A percentile compares a stretch with the other conserved stretches of the same genome.
Conservation (phyloP, 2,797 vertebrate species). For the Hyperoplus lanceolatus region DNA sequence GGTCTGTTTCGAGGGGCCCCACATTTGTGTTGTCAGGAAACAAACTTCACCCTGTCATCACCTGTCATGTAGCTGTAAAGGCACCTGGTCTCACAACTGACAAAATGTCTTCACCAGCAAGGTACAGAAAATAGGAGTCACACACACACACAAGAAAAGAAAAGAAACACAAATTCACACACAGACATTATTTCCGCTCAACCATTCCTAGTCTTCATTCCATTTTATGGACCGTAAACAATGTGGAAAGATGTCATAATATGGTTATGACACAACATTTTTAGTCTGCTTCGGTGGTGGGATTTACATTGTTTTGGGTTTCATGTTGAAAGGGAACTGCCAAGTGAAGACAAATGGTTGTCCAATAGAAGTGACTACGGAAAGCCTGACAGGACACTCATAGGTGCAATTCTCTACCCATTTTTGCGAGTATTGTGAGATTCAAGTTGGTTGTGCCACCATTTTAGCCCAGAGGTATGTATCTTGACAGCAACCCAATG, state of each 20-base stretch:
- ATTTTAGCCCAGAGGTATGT: not conserved
- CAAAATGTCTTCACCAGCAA: not conserved
- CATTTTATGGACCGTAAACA: slow-evolving; percentile 20
- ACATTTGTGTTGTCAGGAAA: slow-evolving; percentile 13
- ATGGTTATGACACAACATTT: slow-evolving; percentile 12
- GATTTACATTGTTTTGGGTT: slow-evolving; percentile 2
- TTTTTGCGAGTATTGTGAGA: not conserved
- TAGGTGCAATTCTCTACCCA: not conserved
- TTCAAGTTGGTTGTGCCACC: not conserved
- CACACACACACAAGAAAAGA: slow-evolving; percentile 1
- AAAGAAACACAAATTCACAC: not conserved
- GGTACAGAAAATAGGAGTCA: not conserved
- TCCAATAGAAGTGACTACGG: not conserved
- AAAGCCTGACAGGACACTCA: not conserved
- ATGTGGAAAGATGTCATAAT: slow-evolving; percentile 22
- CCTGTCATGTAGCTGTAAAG: slow-evolving; percentile 23
- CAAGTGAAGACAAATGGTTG: not conserved
- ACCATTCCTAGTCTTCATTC: slow-evolving; percentile 13
- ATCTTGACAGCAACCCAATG: not conserved
- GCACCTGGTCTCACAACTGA: slow-evolving; percentile 17
- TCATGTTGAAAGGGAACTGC: not conserved
- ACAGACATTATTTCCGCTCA: slow-evolving; percentile 20
- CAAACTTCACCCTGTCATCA: slow-evolving; percentile 15
- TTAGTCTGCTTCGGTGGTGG: not conserved
- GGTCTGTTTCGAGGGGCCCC: not conserved